Evolutionary conservation across 2,113 vertebrate species (phyloP), one percentile per base, ranked within the genome.

Genomic region (Thryonomys swinderianus): DNA sequence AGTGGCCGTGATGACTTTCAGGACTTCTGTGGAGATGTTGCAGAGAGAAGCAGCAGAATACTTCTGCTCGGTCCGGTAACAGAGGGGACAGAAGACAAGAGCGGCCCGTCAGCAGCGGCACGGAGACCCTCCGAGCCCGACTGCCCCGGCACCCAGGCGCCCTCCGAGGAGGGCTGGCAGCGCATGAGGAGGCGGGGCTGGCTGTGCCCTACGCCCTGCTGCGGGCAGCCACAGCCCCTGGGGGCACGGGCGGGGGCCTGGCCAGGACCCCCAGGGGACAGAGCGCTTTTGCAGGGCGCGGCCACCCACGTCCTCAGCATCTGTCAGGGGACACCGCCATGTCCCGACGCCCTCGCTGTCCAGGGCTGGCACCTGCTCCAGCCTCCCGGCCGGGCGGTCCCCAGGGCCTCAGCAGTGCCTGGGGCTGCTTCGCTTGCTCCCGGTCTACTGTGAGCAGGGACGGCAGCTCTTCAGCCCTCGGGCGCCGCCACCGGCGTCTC

Each of bases 1-100:
- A 0, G 99, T 99, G 86, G 99, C 99, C 1, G 99, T 99, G 98
- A 99, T 98, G 95, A 99, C 99, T 98, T 99, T 99, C 96, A 99
- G 98, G 94, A 99, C 99, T 98, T 99, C 99, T 51, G 99, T 99
- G 97, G 99, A 99, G 98, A 99, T 99, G 98, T 99, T 99, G 99
- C 99, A 99, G 98, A 99, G 99, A 95, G 99, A 99, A 61, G 99
- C 99, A 89, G 99, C 99, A 79, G 99, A 99, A 98, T 99, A 99
- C 98, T 99, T 99, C 99, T 99, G 98, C 98, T 98, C 98, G 97
- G 98, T 95, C 92, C 96, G 93, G 96, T 78, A 96, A 95, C 83
- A 98, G 97, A 97, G 98, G 96, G 98, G 96, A 98, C 79, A 98
- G 98, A 98, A 96, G 96, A 98, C 87, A 98, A 98, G 71, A 97